Conservation (phyloP, 1,140 invertebrate genomes). For the Uloborus diversus region DNA sequence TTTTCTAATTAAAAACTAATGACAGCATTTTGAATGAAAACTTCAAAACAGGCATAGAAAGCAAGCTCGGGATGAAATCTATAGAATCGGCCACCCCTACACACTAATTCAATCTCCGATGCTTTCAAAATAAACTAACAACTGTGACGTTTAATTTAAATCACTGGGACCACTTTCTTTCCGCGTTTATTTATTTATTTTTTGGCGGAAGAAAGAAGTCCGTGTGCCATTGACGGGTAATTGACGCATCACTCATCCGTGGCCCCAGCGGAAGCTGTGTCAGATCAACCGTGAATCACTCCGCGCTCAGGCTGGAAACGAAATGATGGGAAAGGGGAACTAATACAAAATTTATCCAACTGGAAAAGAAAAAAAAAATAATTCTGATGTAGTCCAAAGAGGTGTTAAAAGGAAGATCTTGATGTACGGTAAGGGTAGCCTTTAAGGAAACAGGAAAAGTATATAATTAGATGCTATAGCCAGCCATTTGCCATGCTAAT, state of each 20-base stretch:
- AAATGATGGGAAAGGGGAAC: background rate
- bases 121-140: too few species aligned
- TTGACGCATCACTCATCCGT: slow-evolving; percentile 26
- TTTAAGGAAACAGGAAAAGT: background rate
- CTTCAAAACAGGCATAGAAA: too few species aligned
- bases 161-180: slow-evolving; percentile 1
- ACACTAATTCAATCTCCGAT: too few species aligned
- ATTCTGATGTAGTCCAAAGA: background rate
- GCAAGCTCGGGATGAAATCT: too few species aligned
- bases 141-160: too few species aligned
- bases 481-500: too few species aligned
- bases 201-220: slow-evolving; percentile 30
- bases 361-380: slow-evolving; percentile 3
- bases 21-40: too few species aligned
- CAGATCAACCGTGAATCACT: background rate
- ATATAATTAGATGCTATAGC: too few species aligned
- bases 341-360: too few species aligned
- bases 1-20: too few species aligned
- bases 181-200: background rate
- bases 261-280: background rate
- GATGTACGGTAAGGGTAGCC: background rate
- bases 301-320: background rate
- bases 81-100: too few species aligned
- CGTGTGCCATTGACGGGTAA: slow-evolving; percentile 17
- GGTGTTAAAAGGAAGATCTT: background rate